Conservation (phyloP, 2,888 invertebrate species). For the Clistopyga incitator region DNA sequence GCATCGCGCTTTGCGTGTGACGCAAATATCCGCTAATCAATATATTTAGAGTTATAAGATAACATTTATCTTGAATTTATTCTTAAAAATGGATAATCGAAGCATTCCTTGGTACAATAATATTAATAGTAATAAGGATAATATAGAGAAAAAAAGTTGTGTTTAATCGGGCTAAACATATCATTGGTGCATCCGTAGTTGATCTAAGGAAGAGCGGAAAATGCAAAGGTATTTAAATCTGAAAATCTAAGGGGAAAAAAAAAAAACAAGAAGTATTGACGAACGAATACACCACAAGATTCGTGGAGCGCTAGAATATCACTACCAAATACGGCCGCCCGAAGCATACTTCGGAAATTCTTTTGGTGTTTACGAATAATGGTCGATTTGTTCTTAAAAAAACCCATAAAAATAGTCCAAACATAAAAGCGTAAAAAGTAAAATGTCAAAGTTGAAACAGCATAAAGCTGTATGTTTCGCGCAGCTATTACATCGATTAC, state of each 20-base stretch:
- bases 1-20: conserved; percentile 22
- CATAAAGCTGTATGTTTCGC: neutral
- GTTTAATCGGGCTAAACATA: conserved; percentile 33
- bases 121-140: conserved; percentile 28
- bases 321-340: neutral
- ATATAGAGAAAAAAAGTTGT: conserved; percentile 19
- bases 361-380: conserved; percentile 5
- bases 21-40: conserved; percentile 27
- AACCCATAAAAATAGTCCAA: conserved; percentile 2
- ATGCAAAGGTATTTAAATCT: conserved; percentile 25
- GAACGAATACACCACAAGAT: neutral
- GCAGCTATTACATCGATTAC: neutral
- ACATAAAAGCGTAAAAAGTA: neutral
- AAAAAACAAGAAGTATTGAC: neutral
- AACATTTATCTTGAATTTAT: conserved; percentile 49
- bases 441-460: neutral
- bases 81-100: conserved; percentile 28
- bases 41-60: conserved; percentile 48
- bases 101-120: conserved; percentile 41
- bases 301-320: neutral
- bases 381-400: neutral
- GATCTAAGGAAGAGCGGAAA: conserved; percentile 24
- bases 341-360: neutral
- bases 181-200: conserved; percentile 36
- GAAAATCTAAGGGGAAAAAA: conserved; percentile 6